Evolutionary conservation across 2,797 vertebrate genomes (phyloP), one percentile per base, ranked within the genome.

Genomic region (Streptopelia turtur): DNA sequence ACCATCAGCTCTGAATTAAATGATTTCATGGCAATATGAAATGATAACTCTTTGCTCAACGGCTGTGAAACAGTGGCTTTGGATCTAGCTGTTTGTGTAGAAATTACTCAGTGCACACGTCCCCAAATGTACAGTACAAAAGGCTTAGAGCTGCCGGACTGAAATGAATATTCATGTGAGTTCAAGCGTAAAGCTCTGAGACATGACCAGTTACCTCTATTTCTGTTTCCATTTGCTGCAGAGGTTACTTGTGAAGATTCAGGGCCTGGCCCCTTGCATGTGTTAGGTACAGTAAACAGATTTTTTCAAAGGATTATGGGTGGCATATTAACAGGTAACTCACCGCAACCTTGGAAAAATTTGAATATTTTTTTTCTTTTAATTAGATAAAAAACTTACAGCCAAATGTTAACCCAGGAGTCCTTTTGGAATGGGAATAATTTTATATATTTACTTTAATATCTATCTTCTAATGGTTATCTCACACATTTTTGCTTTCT

Each of bases 151-250:
- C 93, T 92, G 83, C 93, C 96, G 89, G 85, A 84, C 83, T 37
- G 52, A 95, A 83, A 94, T 97, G 76, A 96, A 95, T 97, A 97
- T 97, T 96, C 77, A 87, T 96, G 76, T 91, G 90, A 94, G 87
- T 94, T 97, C 95, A 97, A 91, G 95, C 90, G 66, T 95, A 94
- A 97, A 97, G 53, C 91, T 94, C 69, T 86, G 82, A 90, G 83
- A 93, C 33, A 45, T 88, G 65, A 78, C 91, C 63, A 25, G 64
- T 68, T 92, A 65, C 70, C 49, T 94, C 94, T 93, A 13, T 92
- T 94, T 95, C 81, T 72, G 66, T 94, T 94, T 65, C 47, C 21
- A 13, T 90, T 95, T 96, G 30, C 87, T 97, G 75, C 56, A 93
- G 72, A 91, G 59, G 30, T 89, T 96, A 49, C 72, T 95, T 89